Conservation (phyloP, 2,113 vertebrate species). For the Platichthys flesus region DNA sequence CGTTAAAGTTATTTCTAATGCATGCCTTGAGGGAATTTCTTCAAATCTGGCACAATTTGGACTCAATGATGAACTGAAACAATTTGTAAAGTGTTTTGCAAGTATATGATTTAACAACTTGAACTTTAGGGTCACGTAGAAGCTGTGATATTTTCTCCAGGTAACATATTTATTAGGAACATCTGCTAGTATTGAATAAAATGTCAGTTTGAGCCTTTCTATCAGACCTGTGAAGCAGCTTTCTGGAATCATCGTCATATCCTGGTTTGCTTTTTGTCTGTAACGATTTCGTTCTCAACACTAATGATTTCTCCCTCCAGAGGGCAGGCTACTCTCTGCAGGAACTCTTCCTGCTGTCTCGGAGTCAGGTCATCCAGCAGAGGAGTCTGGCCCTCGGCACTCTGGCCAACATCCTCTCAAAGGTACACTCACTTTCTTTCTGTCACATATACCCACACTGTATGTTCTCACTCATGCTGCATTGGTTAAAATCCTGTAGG, state of each 20-base stretch:
- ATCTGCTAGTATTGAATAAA: too few relatives aligned
- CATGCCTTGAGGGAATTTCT: not conserved
- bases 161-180: too few relatives aligned
- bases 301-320: slow-evolving; percentile 70
- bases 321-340: slow-evolving; percentile 96
- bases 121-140: not conserved
- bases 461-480: not conserved
- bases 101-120: not conserved
- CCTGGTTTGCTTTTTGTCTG: not conserved
- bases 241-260: not conserved
- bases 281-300: slow-evolving; percentile 8
- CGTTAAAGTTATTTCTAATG: not conserved
- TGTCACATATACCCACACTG: not conserved
- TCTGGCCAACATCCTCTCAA: slow-evolving; percentile 88
- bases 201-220: too few relatives aligned
- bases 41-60: not conserved
- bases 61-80: not conserved
- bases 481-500: slow-evolving; percentile 71
- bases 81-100: not conserved
- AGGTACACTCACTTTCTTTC: slow-evolving; percentile 77
- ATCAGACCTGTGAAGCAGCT: not conserved
- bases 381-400: slow-evolving; percentile 90
- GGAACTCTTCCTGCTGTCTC: slow-evolving; percentile 95
- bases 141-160: not conserved
- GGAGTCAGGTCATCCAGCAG: slow-evolving; percentile 94